Evolutionary conservation across 2,797 vertebrate species (phyloP).

Genomic region (Ambastaia sidthimunki): DNA sequence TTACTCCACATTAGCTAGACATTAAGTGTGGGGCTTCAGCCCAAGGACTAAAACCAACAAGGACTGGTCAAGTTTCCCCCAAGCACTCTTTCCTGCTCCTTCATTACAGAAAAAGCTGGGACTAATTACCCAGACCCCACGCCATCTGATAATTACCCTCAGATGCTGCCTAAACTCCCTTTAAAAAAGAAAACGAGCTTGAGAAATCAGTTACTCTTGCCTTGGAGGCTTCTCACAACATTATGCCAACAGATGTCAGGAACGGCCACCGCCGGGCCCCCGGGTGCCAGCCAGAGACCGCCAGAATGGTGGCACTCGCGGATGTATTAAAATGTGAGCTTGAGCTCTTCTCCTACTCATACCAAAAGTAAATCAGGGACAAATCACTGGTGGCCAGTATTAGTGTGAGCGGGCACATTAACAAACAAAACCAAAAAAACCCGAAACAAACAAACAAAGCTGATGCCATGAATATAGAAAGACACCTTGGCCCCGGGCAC

Average conservation of each 20-base stretch:
- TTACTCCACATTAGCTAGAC: slow-evolving; percentile 59
- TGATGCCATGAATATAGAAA: slow-evolving; percentile 50
- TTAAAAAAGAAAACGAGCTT: slow-evolving; percentile 50
- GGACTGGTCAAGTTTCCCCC: slow-evolving; percentile 58
- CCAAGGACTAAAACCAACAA: slow-evolving; percentile 62
- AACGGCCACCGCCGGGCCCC: slow-evolving; percentile 57
- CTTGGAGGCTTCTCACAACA: slow-evolving; percentile 61
- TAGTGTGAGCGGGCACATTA: slow-evolving; percentile 14
- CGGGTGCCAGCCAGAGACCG: slow-evolving; percentile 48
- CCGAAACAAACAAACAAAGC: slow-evolving; percentile 38
- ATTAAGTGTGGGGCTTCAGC: slow-evolving; percentile 53
- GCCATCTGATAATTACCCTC: slow-evolving; percentile 66
- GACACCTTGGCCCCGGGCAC: slow-evolving; percentile 53
- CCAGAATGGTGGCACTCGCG: slow-evolving; percentile 30
- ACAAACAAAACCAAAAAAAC: slow-evolving; percentile 30
- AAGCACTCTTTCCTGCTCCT: slow-evolving; percentile 49
- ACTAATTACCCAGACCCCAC: slow-evolving; percentile 63
- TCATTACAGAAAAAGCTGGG: slow-evolving; percentile 64
- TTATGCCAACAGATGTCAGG: slow-evolving; percentile 69
- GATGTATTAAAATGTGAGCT: slow-evolving; percentile 51
- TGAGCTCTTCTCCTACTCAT: slow-evolving; percentile 38
- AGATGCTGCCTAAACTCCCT: slow-evolving; percentile 58
- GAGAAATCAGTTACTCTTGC: slow-evolving; percentile 64
- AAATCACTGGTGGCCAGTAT: slow-evolving; percentile 41
- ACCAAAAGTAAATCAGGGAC: slow-evolving; percentile 43